Conservation (phyloP, 2,797 vertebrate species). For the Poecilia picta region DNA sequence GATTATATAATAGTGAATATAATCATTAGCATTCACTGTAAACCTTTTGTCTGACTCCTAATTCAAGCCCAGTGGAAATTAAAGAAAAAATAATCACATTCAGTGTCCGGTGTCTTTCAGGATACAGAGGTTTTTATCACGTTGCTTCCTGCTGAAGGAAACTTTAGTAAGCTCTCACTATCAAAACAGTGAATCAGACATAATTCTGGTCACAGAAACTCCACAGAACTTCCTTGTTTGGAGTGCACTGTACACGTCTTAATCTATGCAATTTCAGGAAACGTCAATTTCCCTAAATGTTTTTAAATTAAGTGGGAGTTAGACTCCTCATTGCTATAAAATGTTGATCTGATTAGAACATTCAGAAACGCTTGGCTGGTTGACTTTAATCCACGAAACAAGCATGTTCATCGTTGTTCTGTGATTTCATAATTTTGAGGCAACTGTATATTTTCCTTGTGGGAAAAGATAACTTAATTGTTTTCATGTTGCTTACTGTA, state of each 20-base stretch:
- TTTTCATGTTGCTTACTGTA: conserved; percentile 43
- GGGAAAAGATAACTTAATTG: conserved; percentile 29
- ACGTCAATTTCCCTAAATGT: conserved; percentile 1
- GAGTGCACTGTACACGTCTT: conserved; percentile 8
- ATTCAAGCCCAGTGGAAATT: background rate
- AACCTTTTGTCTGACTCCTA: background rate
- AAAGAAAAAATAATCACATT: background rate
- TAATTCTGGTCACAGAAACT: conserved; percentile 13
- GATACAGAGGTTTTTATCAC: conserved; percentile 15
- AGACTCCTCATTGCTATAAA: background rate
- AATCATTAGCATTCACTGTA: background rate
- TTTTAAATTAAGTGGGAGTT: background rate
- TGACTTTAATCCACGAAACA: conserved; percentile 1
- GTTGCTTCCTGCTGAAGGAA: conserved; percentile 22
- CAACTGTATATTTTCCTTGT: conserved; percentile 8
- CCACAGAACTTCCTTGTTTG: background rate
- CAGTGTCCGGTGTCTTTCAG: background rate
- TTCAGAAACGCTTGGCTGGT: background rate
- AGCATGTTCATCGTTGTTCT: conserved; percentile 5
- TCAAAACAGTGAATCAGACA: conserved; percentile 8
- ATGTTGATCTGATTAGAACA: background rate
- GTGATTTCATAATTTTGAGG: conserved; percentile 2
- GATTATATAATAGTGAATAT: background rate
- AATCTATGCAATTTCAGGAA: conserved; percentile 16
- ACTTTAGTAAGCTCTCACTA: conserved; percentile 4